These are phyloP conservation scores for Anthrax anthrax DNA, from an alignment of 2,888 invertebrate genomes.

Conservation along the genomic window DNA sequence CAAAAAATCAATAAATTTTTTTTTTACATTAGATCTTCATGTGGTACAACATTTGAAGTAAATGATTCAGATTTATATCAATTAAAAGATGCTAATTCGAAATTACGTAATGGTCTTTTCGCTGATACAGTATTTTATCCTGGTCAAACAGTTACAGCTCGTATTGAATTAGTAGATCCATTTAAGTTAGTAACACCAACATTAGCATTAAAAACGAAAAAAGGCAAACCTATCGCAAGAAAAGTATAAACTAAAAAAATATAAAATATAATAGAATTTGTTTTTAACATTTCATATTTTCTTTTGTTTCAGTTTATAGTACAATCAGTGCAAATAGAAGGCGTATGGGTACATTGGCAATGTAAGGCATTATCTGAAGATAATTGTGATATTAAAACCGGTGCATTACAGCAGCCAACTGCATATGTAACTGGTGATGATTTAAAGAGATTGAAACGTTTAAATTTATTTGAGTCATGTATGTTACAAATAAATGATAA, in stretches of 20 bases:
- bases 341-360: constrained; percentile 79
- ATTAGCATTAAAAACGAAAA: constrained; percentile 53
- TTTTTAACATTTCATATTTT: background rate
- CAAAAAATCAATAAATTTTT: background rate
- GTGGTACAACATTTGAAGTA: constrained; percentile 33
- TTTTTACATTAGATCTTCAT: constrained; percentile 25
- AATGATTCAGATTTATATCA: constrained; percentile 51
- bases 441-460: constrained; percentile 62
- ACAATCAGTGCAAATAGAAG: constrained; percentile 65
- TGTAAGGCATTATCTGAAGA: constrained; percentile 53
- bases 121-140: constrained; percentile 46
- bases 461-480: constrained; percentile 77
- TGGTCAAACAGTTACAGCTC: constrained; percentile 61
- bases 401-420: constrained; percentile 49
- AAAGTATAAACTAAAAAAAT: constrained; percentile 29
- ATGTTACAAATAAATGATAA: constrained; percentile 82
- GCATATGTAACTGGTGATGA: constrained; percentile 58
- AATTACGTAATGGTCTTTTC: constrained; percentile 41
- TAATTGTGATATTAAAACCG: constrained; percentile 32
- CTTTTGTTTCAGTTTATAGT: constrained; percentile 50
- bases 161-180: constrained; percentile 56
- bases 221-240: constrained; percentile 42
- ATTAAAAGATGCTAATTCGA: constrained; percentile 56
- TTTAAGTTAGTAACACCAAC: constrained; percentile 69
- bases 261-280: background rate